Evolutionary conservation across 1,140 invertebrate genomes (phyloP).

Genomic region (Procambarus virginalis): DNA sequence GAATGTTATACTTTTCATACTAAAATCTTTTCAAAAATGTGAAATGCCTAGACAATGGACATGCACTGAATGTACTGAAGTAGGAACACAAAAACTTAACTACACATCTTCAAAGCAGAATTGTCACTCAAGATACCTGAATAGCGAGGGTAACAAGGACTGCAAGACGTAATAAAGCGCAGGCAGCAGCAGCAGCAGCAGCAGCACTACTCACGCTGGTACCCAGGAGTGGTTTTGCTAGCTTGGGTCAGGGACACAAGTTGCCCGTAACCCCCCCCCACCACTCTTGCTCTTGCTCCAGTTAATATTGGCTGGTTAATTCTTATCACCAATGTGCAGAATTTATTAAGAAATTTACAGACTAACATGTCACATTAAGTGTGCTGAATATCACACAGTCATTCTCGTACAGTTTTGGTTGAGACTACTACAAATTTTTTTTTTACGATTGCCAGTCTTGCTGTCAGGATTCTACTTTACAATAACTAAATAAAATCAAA

Average conservation of each 20-base stretch:
- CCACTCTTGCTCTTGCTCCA: not conserved
- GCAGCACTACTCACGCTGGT: constrained; percentile 61
- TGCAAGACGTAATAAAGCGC: not conserved
- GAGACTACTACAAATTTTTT: not conserved
- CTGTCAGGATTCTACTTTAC: not conserved
- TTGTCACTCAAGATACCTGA: not conserved
- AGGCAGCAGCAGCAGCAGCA: not conserved
- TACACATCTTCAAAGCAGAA: not conserved
- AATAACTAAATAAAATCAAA: not conserved
- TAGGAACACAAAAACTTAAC: no score
- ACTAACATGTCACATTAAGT: not conserved
- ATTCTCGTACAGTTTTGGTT: no score
- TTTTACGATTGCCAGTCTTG: not conserved
- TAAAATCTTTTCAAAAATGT: no score
- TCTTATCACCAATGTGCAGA: not conserved
- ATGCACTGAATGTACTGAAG: no score
- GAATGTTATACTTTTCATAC: no score
- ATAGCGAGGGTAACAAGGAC: not conserved
- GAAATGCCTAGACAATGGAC: no score
- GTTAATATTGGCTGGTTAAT: not conserved
- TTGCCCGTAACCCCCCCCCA: not conserved
- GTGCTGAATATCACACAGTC: not conserved
- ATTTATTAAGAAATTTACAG: not conserved
- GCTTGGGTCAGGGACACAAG: not conserved
- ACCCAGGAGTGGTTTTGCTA: constrained; percentile 28